Evolutionary conservation across 1,140 invertebrate genomes (phyloP), one percentile per base, ranked within the genome.

Genomic region (Lepidotrigona ventralis): DNA sequence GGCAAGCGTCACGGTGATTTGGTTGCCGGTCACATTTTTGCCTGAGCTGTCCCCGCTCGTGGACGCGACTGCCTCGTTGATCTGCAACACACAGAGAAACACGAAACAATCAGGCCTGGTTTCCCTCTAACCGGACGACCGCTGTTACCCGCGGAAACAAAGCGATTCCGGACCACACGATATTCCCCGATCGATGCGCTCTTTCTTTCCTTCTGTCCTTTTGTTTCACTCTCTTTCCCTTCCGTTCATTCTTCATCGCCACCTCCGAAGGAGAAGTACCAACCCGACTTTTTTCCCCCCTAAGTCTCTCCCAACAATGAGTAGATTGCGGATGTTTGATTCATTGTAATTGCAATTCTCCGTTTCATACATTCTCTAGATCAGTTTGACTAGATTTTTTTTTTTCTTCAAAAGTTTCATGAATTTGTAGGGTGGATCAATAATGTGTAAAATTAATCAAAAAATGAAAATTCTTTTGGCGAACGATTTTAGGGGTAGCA

Each of bases 1-100:
- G 72, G 91, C 91, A 84, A 94, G 84, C 46, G 93, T 94, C 86
- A 94, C 93, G 79, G 91, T 94, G 83, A 94, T 93, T 83, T 94
- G 93, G 87, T 91, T 92, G 85, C 87, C 92, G 56, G 93, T 92
- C 74, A 91, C 88, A 89, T 93, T 91, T 90, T 93, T 93, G 63
- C 90, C 85, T 69, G 89, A 74, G 79, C 90, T 89, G 70, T 92
- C 90, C 66, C 90, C 90, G 81, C 92, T 93, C 56, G 93, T 93
- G n/a, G 93, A 94, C 29, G 93, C 92, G 71, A 90, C 90, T 68
- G 88, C 90, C 78, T 93, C 93, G 73, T 90, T 94, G 86, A 93
- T 93, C 93, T 94, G 90, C 68, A 46, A 51, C 33, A 81, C 33
- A 81, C 86, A 86, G 21, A 71, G 21, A 12, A 29, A 33, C 19